phyloP scores from a whole-genome alignment of 2,113 vertebrate species.

The Tyrannus savana region DNA sequence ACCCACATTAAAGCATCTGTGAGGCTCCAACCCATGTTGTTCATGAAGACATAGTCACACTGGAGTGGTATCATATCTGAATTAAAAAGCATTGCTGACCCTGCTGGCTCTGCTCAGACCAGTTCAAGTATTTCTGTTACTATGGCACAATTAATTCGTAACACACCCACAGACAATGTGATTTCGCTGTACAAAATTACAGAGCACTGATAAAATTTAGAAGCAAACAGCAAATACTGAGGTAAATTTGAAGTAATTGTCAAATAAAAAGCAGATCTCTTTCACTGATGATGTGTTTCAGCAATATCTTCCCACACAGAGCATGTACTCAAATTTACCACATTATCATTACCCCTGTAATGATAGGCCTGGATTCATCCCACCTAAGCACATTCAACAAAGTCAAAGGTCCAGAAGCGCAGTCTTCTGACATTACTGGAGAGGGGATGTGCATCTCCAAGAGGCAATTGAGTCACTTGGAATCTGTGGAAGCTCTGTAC shows the following conservation, averaged over 20 bases:
- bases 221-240: background rate
- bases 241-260: background rate
- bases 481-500: background rate
- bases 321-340: background rate
- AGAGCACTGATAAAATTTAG: background rate
- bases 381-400: background rate
- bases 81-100: background rate
- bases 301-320: background rate
- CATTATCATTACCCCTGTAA: background rate
- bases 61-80: background rate
- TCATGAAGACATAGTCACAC: background rate
- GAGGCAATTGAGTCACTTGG: rapidly evolving
- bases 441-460: background rate
- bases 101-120: background rate
- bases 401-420: background rate
- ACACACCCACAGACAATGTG: background rate
- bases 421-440: background rate
- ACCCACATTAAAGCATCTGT: constrained; percentile 40
- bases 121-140: background rate
- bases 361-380: background rate
- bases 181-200: background rate
- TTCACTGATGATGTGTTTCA: background rate
- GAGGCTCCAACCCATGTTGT: background rate
- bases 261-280: background rate
- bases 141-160: background rate